Evolutionary conservation across 2,113 vertebrate genomes (phyloP), one percentile per base, ranked within the genome.

Genomic region (Strix uralensis): DNA sequence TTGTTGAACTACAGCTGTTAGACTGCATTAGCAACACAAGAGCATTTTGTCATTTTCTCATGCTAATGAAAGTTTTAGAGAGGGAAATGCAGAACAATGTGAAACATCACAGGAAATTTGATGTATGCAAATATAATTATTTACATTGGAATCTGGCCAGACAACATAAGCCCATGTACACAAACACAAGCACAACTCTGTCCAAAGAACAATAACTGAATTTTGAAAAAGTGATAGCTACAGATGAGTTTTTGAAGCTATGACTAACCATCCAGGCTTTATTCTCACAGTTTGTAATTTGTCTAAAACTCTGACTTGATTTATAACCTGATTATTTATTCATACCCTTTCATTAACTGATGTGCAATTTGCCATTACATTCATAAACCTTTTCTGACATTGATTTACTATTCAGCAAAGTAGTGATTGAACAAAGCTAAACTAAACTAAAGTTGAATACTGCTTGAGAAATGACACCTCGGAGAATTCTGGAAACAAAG

Each of bases 271-370:
- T 23, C 42, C 49, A 91, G n/a, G 14, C 13, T 88, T 55, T 70
- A 47, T 66, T 85, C 32, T 85, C 70, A 59, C 0, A 4, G 22
- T 54, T 81, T 79, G 40, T 5, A 80, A 62, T 79, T 89, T 79
- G 10, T 34, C 77, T 58, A 91, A 89, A 92, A 44, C 75, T 61
- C 32, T 82, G 54, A 70, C 38, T 90, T 94, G 81, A 88, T 94
- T 97, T 92, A 88, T 94, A 90, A 92, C 59, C 36, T 55, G 66
- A 70, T 94, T 91, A 82, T 66, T 25, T 82, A 66, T 77, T 94
- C 29, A 75, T 74, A 66, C 17, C 7, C 36, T 86, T 91, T 82
- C 34, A 79, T 87, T 91, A 92, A 75, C 80, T 74, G 2, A 62
- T 57, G 17, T 54, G 36, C 36, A 89, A 57, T 84, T 81, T 96